phyloP scores from a whole-genome alignment of 2,888 invertebrate species.

The Philhelius pedissequus region DNA sequence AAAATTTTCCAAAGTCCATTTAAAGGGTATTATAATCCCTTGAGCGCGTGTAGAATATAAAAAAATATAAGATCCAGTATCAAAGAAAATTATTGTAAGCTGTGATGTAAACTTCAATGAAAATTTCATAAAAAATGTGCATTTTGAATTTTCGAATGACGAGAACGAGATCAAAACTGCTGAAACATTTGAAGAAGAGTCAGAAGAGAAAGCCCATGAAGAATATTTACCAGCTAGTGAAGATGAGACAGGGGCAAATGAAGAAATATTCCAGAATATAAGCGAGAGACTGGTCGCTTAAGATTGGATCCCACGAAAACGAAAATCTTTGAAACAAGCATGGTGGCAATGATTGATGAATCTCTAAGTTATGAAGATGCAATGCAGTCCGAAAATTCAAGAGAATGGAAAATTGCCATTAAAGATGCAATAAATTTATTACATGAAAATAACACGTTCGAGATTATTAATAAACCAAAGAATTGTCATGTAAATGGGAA shows the following conservation, averaged over 20 bases:
- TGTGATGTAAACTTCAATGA: neutral
- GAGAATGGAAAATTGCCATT: neutral
- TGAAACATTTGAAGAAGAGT: neutral
- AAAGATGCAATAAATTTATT: neutral
- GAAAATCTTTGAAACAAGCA: neutral
- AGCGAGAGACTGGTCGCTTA: neutral
- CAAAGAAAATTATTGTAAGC: neutral
- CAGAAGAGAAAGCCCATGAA: neutral
- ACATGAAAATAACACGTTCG: neutral
- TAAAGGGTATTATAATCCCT: no score
- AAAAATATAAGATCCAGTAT: neutral
- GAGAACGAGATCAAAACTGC: neutral
- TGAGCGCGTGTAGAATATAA: no score
- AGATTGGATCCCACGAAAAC: neutral
- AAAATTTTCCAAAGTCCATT: no score
- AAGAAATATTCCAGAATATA: neutral
- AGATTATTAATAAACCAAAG: neutral
- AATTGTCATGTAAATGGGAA: neutral
- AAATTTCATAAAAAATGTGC: slow-evolving; percentile 4
- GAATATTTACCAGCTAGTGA: neutral
- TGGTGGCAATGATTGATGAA: neutral
- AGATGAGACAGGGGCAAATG: neutral
- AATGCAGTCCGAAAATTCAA: neutral
- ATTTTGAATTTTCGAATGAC: slow-evolving; percentile 9
- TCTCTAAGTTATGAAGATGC: neutral